phyloP scores from a whole-genome alignment of 2,888 invertebrate species.

The Ormyrus rosae region DNA sequence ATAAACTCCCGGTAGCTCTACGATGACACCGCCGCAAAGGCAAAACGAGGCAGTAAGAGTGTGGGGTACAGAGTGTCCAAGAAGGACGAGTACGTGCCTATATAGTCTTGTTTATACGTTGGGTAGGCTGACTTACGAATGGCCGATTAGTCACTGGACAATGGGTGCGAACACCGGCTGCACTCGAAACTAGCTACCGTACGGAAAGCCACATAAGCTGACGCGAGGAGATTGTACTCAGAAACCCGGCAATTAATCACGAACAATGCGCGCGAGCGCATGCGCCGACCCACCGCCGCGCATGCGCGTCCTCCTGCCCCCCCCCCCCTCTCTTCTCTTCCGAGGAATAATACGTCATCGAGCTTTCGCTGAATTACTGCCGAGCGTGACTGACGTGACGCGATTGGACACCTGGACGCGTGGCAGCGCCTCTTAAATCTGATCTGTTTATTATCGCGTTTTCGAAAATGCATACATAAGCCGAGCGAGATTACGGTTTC shows the following conservation, averaged over 20 bases:
- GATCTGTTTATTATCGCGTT: conserved; percentile 47
- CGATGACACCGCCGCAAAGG: neutral
- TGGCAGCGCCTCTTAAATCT: conserved; percentile 35
- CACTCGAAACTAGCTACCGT: conserved; percentile 59
- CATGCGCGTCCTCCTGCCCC: neutral
- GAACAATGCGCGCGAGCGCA: conserved; percentile 62
- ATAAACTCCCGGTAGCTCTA: conserved; percentile 1
- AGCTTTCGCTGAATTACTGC: conserved; percentile 30
- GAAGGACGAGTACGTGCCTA: neutral
- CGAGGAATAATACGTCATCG: neutral
- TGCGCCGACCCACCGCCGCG: neutral
- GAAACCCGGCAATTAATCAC: conserved; percentile 72
- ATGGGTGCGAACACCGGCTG: conserved; percentile 61
- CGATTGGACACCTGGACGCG: conserved; percentile 28
- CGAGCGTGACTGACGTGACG: neutral
- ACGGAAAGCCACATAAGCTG: neutral
- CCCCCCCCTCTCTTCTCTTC: neutral
- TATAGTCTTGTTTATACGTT: conserved; percentile 14
- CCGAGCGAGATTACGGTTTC: neutral
- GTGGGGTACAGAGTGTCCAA: neutral
- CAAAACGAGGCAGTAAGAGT: neutral
- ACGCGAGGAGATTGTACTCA: conserved; percentile 62
- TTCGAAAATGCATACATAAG: conserved; percentile 4
- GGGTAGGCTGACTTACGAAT: conserved; percentile 59
- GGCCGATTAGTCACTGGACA: conserved; percentile 71